A percentile compares a stretch with the other conserved stretches of the same genome.
Evolutionary conservation across 2,888 invertebrate genomes (phyloP).

Genomic region (Icerya purchasi): DNA sequence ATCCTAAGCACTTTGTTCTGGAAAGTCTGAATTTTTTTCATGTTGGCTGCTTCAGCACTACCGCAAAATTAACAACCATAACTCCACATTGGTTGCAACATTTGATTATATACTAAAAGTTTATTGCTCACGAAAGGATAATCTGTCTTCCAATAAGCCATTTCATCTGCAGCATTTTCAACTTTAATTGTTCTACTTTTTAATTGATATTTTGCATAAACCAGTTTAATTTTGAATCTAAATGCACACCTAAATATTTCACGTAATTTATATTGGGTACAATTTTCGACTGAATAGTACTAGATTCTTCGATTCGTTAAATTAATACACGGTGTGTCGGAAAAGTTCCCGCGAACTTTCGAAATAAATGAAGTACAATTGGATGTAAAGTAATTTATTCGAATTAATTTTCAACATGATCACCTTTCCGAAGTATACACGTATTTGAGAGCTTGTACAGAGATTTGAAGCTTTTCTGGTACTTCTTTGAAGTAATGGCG

Average conservation of each 20-base stretch:
- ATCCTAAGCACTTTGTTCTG: background rate
- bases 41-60: background rate
- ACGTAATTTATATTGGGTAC: background rate
- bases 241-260: background rate
- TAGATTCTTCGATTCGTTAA: no score
- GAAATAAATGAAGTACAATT: no score
- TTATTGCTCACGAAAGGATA: background rate
- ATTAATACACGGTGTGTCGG: no score
- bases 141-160: background rate
- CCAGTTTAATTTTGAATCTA: background rate
- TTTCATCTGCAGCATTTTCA: background rate
- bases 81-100: background rate
- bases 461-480: no score
- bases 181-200: background rate
- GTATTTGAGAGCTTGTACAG: no score
- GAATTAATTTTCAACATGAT: no score
- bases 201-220: background rate
- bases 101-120: background rate
- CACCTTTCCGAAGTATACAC: no score
- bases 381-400: no score
- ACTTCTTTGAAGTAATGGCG: no score
- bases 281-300: background rate
- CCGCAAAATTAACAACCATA: background rate
- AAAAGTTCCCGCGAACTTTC: no score
- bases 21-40: background rate